phyloP scores from a whole-genome alignment of 2,888 invertebrate genomes.

The Myopa tessellatipennis region DNA sequence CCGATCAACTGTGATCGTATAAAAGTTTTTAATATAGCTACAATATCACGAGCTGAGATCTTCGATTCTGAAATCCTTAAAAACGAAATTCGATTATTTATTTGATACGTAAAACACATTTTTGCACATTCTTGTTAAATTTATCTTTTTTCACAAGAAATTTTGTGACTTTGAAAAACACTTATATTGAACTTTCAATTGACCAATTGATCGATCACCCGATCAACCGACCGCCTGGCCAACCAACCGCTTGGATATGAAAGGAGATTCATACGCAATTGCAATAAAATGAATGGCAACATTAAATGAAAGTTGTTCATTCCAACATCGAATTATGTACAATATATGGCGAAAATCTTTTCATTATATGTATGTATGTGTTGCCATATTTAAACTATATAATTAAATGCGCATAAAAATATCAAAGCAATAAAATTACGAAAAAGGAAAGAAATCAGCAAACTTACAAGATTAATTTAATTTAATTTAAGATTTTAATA shows the following conservation, averaged over 20 bases:
- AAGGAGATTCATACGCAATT: slow-evolving; percentile 33
- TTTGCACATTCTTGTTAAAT: not conserved
- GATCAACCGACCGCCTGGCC: not conserved
- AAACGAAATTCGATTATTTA: too few species aligned
- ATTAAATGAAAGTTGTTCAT: slow-evolving; percentile 36
- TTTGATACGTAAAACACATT: too few species aligned
- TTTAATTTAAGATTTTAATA: slow-evolving; percentile 13
- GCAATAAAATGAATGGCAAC: slow-evolving; percentile 28
- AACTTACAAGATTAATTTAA: slow-evolving; percentile 28
- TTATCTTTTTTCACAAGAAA: not conserved
- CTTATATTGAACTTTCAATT: slow-evolving; percentile 20
- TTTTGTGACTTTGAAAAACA: not conserved
- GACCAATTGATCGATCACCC: not conserved
- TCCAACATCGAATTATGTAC: not conserved
- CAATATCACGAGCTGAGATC: too few species aligned
- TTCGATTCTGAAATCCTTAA: too few species aligned
- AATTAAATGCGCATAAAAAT: slow-evolving; percentile 37
- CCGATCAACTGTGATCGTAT: too few species aligned
- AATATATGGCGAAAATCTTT: slow-evolving; percentile 16
- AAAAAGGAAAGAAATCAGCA: slow-evolving; percentile 27
- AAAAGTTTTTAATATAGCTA: too few species aligned
- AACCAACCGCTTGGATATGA: slow-evolving; percentile 14
- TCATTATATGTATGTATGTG: not conserved
- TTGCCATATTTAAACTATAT: slow-evolving; percentile 32
- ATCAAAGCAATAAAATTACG: slow-evolving; percentile 4